These are phyloP conservation scores for Eulithis prunata DNA, from an alignment of 2,888 invertebrate genomes.

Conservation along the genomic window DNA sequence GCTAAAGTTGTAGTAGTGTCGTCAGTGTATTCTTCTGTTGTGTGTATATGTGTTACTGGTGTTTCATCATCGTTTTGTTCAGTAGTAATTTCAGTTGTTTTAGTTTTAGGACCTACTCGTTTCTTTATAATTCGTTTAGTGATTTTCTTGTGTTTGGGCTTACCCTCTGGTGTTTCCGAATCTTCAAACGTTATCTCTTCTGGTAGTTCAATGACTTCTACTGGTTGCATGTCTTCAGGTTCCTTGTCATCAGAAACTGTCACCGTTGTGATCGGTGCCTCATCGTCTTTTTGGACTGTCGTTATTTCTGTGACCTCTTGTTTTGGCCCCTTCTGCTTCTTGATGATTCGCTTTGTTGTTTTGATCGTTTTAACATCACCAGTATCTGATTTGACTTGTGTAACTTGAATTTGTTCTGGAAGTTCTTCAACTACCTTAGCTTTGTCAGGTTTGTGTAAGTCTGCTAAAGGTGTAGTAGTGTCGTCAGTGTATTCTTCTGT, in stretches of 20 bases:
- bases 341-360: too few species aligned
- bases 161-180: constrained; percentile 40
- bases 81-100: constrained; percentile 34
- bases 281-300: constrained; percentile 48
- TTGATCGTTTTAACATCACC: too few species aligned
- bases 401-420: constrained; percentile 60
- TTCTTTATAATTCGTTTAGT: constrained; percentile 41
- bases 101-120: constrained; percentile 49
- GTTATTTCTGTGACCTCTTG: constrained; percentile 46
- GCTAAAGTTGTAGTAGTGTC: constrained; percentile 40
- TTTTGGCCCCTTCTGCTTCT: constrained; percentile 35
- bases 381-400: constrained; percentile 41
- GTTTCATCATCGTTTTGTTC: constrained; percentile 27
- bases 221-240: constrained; percentile 10
- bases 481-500: constrained; percentile 7
- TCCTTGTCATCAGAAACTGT: constrained; percentile 36
- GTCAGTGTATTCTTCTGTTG: constrained; percentile 33
- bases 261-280: constrained; percentile 44
- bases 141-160: constrained; percentile 44
- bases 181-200: constrained; percentile 25
- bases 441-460: not conserved
- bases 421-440: not conserved
- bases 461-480: not conserved
- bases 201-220: constrained; percentile 24
- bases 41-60: constrained; percentile 27